Base-by-base conservation (phyloP, 2,888 invertebrate genomes). In the Agrochola litura region DNA sequence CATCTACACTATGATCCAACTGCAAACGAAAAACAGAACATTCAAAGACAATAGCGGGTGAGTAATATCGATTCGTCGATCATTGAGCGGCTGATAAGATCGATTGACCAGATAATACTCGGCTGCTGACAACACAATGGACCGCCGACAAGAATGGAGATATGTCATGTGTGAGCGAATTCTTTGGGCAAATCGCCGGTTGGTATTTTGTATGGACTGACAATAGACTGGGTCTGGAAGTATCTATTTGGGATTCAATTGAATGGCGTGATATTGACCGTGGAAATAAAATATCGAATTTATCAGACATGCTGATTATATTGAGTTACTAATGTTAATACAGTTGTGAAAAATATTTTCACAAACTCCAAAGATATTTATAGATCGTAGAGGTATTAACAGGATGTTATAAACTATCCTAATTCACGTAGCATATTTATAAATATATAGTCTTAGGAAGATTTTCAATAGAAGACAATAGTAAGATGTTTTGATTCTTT, bases 101-200 rank as follows among this genome's bases (percentile, higher is more conserved):
- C 86, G 83, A 88, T 89, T 68, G 79, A 64, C 61, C 79, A 79
- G 88, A 88, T 86, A 88, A 83, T 80, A 73, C 61, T 58, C 63
- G 69, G 58, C 64, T 73, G 81, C 71, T 85, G 90, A 91, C 90
- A 88, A 81, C 56, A 84, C 87, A 89, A 89, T 88, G 82, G 82
- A 80, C 58, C 69, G 81, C 61, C 81, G 86, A 89, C 86, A 87
- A 79, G 52, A 68, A 79, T 71, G 63, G 76, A 86, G 70, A 70
- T 74, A 79, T 30, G 19, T 37, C 10, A 66, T 72, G 72, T 76
- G 65, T 73, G 77, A 79, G 75, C 63, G 69, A 76, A 83, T 84
- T 82, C 68, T 77, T 80, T 77, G 63, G 19, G 49, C 61, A 74
- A 70, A 73, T 77, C 49, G 37, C 16, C 41, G 49, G 43, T 74